Evolutionary conservation across 2,888 invertebrate genomes (phyloP).

Genomic region (Lysandra bellargus): DNA sequence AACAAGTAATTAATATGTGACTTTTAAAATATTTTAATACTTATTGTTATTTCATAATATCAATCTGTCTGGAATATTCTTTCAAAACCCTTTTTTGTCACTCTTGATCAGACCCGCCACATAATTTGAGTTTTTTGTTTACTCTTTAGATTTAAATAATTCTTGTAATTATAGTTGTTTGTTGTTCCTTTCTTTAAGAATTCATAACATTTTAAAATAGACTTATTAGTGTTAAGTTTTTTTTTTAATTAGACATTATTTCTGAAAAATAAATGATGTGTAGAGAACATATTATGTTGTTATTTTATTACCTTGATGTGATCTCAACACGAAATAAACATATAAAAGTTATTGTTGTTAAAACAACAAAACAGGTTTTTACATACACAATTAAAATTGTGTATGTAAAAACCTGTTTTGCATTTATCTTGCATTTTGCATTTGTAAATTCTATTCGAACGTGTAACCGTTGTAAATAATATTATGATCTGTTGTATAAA

Average conservation of each 20-base stretch:
- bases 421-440: background rate
- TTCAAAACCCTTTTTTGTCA: background rate
- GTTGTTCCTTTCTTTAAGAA: background rate
- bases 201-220: background rate
- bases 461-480: background rate
- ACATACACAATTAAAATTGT: too few species aligned
- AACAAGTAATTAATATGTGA: background rate
- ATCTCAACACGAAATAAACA: slow-evolving; percentile 24
- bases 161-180: slow-evolving; percentile 5
- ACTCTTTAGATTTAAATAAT: background rate
- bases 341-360: slow-evolving; percentile 26
- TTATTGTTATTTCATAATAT: too few species aligned
- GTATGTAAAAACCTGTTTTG: background rate
- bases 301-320: slow-evolving; percentile 24
- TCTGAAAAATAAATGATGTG: slow-evolving; percentile 11
- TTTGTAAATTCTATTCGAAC: background rate
- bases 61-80: background rate
- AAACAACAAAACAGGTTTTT: too few species aligned
- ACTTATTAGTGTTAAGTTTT: slow-evolving; percentile 20
- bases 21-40: background rate
- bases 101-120: background rate
- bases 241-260: background rate
- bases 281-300: slow-evolving; percentile 21
- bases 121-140: background rate
- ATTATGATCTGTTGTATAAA: background rate